Conservation (phyloP, 2,888 invertebrate genomes). For the Drosophila kuntzei region DNA sequence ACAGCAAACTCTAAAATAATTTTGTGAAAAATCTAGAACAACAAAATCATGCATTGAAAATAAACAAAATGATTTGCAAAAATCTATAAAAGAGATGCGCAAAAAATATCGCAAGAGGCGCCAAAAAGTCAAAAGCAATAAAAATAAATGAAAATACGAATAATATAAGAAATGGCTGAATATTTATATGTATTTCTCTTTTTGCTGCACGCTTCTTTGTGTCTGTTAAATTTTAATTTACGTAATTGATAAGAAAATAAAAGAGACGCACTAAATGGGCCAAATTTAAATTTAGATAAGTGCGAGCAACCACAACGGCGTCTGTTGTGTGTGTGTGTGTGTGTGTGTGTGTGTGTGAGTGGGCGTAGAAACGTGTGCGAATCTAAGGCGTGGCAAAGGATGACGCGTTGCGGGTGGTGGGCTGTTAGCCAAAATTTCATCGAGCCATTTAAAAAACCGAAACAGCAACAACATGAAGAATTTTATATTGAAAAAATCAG, state of each 20-base stretch:
- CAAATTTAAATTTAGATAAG: slow-evolving; percentile 77
- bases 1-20: slow-evolving; percentile 8
- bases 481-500: slow-evolving; percentile 4
- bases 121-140: slow-evolving; percentile 23
- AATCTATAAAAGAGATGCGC: slow-evolving; percentile 61
- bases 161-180: neutral
- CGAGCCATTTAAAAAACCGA: slow-evolving; percentile 24
- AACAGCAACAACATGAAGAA: slow-evolving; percentile 3
- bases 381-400: slow-evolving; percentile 31
- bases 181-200: slow-evolving; percentile 11
- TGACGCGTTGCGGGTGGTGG: slow-evolving; percentile 45
- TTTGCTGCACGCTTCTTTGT: slow-evolving; percentile 33
- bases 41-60: slow-evolving; percentile 24
- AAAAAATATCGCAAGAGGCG: slow-evolving; percentile 43
- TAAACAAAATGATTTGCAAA: slow-evolving; percentile 71
- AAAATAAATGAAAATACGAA: slow-evolving; percentile 28
- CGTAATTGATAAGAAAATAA: slow-evolving; percentile 73
- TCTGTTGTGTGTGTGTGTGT: neutral
- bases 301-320: slow-evolving; percentile 19
- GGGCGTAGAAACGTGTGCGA: slow-evolving; percentile 40
- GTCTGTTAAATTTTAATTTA: slow-evolving; percentile 58
- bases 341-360: slow-evolving; percentile 7
- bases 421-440: slow-evolving; percentile 44
- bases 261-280: slow-evolving; percentile 63
- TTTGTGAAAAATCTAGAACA: slow-evolving; percentile 19